A percentile compares a stretch with the other conserved stretches of the same genome.
Evolutionary conservation across 2,888 invertebrate genomes (phyloP).

Genomic region (Tetragonisca angustula): DNA sequence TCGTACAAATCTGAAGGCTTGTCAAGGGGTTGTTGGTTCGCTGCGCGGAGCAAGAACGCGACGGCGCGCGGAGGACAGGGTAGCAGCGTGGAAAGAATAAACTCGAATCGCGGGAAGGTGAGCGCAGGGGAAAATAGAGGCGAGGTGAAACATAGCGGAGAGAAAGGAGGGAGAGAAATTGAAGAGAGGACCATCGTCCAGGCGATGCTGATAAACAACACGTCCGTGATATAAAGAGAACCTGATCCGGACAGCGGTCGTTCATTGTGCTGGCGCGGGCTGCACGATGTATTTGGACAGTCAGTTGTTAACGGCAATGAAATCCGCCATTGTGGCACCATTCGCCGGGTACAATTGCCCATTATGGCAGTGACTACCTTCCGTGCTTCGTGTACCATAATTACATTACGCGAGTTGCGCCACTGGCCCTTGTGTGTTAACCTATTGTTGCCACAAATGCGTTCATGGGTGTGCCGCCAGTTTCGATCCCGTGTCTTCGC

Average conservation of each 20-base stretch:
- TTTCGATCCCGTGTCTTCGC: conserved; percentile 58
- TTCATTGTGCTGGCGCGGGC: conserved; percentile 75
- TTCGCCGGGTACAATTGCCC: conserved; percentile 78
- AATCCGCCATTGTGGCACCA: conserved; percentile 79
- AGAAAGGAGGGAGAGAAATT: not conserved
- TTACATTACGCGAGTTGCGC: conserved; percentile 77
- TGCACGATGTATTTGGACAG: conserved; percentile 79
- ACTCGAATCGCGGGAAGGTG: conserved; percentile 39
- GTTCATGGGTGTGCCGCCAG: conserved; percentile 60
- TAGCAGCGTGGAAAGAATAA: conserved; percentile 17
- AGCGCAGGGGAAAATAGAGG: not conserved
- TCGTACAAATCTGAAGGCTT: conserved; percentile 65
- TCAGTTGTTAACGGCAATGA: conserved; percentile 80
- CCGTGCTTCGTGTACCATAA: conserved; percentile 77
- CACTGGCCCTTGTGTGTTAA: conserved; percentile 61
- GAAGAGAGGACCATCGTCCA: conserved; percentile 43
- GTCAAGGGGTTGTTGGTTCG: conserved; percentile 57
- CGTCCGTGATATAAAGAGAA: conserved; percentile 75
- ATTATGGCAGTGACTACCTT: conserved; percentile 78
- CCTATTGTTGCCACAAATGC: conserved; percentile 68
- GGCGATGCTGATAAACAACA: conserved; percentile 74
- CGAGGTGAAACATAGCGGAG: not conserved
- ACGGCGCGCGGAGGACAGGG: conserved; percentile 7
- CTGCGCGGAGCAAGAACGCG: not conserved
- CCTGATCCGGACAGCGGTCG: conserved; percentile 76